A percentile compares a stretch with the other conserved stretches of the same genome.
Evolutionary conservation across 2,113 vertebrate genomes (phyloP).

Genomic region (Penelope pileata): DNA sequence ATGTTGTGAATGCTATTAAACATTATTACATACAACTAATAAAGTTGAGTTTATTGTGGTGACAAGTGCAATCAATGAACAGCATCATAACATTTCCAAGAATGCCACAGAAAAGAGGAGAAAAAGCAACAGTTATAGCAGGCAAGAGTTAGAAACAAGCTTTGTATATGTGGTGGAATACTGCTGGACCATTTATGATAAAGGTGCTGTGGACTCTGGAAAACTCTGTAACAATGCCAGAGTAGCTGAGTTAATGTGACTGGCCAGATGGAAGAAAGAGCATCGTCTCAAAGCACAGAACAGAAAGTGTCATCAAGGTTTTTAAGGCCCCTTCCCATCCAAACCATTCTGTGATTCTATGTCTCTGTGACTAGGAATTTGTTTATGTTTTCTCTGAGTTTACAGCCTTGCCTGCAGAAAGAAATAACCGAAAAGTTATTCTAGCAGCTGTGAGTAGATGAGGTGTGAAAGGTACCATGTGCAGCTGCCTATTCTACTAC

Average conservation of each 20-base stretch:
- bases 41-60: background rate
- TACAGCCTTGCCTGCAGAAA: background rate
- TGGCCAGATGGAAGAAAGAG: background rate
- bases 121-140: background rate
- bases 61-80: background rate
- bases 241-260: background rate
- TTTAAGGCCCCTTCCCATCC: background rate
- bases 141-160: background rate
- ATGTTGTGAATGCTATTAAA: background rate
- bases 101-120: background rate
- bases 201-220: background rate
- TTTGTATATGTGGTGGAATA: background rate
- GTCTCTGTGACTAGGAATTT: background rate
- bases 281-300: background rate
- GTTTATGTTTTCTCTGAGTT: constrained; percentile 5
- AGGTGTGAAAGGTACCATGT: background rate
- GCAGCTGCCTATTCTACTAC: background rate
- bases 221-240: background rate
- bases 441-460: background rate
- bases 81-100: background rate
- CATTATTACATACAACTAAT: background rate
- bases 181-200: background rate
- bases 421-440: background rate
- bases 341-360: background rate
- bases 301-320: accelerated